Evolutionary conservation across 2,797 vertebrate genomes (phyloP).

Genomic region (Spheniscus humboldti): DNA sequence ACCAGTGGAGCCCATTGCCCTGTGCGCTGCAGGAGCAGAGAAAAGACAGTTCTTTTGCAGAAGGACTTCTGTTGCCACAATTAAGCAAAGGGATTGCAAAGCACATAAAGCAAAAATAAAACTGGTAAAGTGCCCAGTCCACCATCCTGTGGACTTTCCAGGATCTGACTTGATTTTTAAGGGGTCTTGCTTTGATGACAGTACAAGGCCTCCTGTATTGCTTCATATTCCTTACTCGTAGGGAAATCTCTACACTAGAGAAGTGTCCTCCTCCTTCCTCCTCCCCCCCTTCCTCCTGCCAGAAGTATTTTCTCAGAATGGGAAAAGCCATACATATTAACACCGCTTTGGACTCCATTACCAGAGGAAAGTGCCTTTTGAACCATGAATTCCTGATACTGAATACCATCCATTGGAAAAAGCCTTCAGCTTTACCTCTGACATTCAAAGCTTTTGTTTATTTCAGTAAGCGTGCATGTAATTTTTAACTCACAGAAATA

Average conservation of each 20-base stretch:
- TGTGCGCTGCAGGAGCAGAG: not conserved
- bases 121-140: not conserved
- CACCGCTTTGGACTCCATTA: not conserved
- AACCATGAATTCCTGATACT: constrained; percentile 35
- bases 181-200: not conserved
- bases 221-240: not conserved
- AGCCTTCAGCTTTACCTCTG: constrained; percentile 57
- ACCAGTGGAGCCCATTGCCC: not conserved
- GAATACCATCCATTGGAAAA: not conserved
- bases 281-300: not conserved
- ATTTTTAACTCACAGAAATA: not conserved
- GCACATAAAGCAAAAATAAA: not conserved
- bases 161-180: not conserved
- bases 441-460: constrained; percentile 49
- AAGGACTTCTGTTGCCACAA: not conserved
- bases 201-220: not conserved
- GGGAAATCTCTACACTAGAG: not conserved
- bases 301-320: not conserved
- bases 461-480: not conserved
- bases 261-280: not conserved
- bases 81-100: not conserved
- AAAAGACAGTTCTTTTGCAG: not conserved
- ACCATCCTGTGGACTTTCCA: not conserved
- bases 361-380: constrained; percentile 48
- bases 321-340: not conserved